Evolutionary conservation across 2,113 vertebrate species (phyloP), one percentile per base, ranked within the genome.

Genomic region (Cyprinus carpio): DNA sequence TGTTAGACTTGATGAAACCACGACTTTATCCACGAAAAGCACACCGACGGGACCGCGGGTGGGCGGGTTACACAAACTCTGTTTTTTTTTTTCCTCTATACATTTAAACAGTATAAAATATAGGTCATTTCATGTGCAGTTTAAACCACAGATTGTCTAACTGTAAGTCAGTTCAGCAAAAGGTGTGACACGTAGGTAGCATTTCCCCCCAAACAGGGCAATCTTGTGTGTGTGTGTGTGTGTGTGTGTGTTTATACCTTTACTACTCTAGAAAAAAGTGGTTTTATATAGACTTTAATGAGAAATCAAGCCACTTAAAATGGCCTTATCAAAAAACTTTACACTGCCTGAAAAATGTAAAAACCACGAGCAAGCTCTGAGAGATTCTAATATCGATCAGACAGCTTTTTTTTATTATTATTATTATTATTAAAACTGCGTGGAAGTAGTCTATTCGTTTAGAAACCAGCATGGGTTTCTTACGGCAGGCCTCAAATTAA

Each of bases 291-390:
- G 99, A 95, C 96, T 98, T 98, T 96, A 98, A 99, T 99, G 98
- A 99, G 98, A 99, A 99, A 99, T 96, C 96, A 96, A 97, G 97
- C 97, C 98, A 98, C 96, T 97, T 98, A 97, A 99, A 98, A 98
- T 98, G 97, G 97, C 98, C 96, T 99, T 99, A 99, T 99, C 98
- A 99, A 99, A 99, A 99, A 99, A 97, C 98, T 99, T 99, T 99
- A 99, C 98, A 99, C 98, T 98, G 98, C 97, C 98, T 99, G 98
- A 98, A 99, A 99, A 99, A 99, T 99, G 97, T 99, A 99, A 97
- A 99, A 99, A 99, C 96, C 97, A 97, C 96, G 97, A 97, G 95
- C 97, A 97, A 97, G 96, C 97, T 98, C 97, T 96, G 96, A 98
- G 96, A 98, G 96, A 98, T 96, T 98, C 93, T 97, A 93, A 96